A percentile compares a stretch with the other conserved stretches of the same genome.
These are phyloP conservation scores for Drosophila mayaguana DNA, from an alignment of 2,888 invertebrate species.

Conservation along the genomic window DNA sequence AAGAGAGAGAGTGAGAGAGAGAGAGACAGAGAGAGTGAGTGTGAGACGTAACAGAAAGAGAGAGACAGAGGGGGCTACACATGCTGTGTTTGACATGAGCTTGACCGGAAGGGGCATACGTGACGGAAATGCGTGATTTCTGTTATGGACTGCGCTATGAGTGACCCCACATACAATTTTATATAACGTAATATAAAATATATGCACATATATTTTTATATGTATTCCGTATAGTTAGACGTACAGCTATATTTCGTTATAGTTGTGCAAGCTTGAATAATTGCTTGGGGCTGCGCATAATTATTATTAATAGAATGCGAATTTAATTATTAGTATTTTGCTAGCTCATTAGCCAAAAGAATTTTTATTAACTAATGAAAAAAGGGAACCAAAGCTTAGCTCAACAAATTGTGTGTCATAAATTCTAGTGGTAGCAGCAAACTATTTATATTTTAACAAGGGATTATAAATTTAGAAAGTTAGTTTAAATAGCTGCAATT, in stretches of 20 bases:
- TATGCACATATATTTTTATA: background rate
- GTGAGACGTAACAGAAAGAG: background rate
- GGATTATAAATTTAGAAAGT: too few species aligned
- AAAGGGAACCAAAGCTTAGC: background rate
- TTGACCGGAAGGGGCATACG: conserved; percentile 79
- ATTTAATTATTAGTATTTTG: conserved; percentile 37
- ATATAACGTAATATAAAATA: background rate
- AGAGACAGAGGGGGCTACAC: conserved; percentile 42
- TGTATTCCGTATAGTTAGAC: background rate
- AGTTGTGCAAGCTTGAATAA: conserved; percentile 39
- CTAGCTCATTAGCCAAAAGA: conserved; percentile 17
- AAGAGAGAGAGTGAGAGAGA: background rate
- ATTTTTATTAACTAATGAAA: conserved; percentile 19
- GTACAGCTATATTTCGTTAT: background rate
- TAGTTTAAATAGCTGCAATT: background rate
- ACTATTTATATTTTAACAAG: background rate
- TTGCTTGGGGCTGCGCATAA: conserved; percentile 28
- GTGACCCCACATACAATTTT: conserved; percentile 1
- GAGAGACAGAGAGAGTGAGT: background rate
- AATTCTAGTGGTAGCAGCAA: background rate
- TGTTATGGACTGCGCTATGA: conserved; percentile 56
- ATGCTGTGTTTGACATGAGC: conserved; percentile 75
- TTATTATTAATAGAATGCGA: conserved; percentile 30
- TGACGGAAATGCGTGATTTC: conserved; percentile 83
- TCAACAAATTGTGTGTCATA: conserved; percentile 15